These are phyloP conservation scores for Clunio marinus DNA, from an alignment of 2,888 invertebrate genomes.

Conservation along the genomic window DNA sequence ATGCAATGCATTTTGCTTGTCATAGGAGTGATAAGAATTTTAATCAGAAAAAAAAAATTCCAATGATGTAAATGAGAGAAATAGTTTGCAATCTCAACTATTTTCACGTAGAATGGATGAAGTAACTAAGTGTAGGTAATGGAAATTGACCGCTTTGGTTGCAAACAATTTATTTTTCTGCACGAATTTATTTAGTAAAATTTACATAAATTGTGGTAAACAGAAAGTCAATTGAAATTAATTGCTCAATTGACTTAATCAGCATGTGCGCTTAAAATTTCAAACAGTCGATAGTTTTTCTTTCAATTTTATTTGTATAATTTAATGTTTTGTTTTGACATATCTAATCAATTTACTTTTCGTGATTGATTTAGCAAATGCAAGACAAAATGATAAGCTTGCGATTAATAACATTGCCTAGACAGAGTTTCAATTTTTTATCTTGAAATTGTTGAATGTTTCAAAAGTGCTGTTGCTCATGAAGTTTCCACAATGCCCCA, in stretches of 20 bases:
- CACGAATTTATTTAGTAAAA: background rate
- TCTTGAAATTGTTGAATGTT: background rate
- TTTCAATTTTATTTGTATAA: no score
- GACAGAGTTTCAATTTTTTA: no score
- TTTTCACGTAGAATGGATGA: background rate
- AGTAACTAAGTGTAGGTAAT: background rate
- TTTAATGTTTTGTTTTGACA: no score
- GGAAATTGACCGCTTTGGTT: background rate
- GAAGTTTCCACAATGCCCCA: slow-evolving; percentile 9
- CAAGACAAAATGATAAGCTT: no score
- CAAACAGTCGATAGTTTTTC: no score
- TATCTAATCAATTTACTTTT: no score
- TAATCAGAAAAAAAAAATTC: slow-evolving; percentile 34
- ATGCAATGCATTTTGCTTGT: slow-evolving; percentile 13
- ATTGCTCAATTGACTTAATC: slow-evolving; percentile 1
- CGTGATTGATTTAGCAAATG: no score
- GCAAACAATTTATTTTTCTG: background rate
- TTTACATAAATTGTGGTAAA: background rate
- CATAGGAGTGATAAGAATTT: slow-evolving; percentile 28
- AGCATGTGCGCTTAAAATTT: no score
- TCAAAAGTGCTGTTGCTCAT: background rate
- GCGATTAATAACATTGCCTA: no score
- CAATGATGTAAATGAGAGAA: slow-evolving; percentile 1
- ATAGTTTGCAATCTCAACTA: slow-evolving; percentile 11
- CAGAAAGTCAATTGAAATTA: background rate